These are phyloP conservation scores for Junonia oenone DNA, from an alignment of 2,888 invertebrate genomes.

Conservation along the genomic window DNA sequence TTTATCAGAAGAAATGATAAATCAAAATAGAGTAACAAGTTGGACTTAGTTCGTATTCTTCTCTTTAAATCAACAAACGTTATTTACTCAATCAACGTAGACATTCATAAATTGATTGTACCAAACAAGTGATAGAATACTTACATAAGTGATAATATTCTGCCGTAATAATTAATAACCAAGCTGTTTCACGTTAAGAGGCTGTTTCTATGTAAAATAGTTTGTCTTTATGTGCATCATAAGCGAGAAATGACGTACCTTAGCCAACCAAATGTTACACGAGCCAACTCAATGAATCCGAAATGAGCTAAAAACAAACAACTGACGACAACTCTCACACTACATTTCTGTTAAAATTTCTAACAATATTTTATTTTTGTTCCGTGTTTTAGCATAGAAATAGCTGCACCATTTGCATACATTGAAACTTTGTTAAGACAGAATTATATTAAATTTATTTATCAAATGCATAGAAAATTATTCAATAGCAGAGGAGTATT, in stretches of 20 bases:
- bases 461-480: background rate
- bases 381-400: background rate
- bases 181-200: background rate
- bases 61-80: no score
- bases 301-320: constrained; percentile 7
- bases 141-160: background rate
- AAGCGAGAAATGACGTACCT: background rate
- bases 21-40: no score
- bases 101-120: no score
- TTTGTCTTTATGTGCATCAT: background rate
- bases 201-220: constrained; percentile 4
- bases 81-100: no score
- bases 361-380: background rate
- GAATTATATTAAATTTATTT: background rate
- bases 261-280: background rate
- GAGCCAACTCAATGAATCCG: constrained; percentile 5
- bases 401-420: background rate
- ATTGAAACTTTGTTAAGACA: background rate
- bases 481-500: background rate
- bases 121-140: background rate
- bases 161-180: background rate
- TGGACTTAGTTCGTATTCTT: no score
- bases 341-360: background rate
- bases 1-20: no score
- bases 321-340: background rate